Percentiles rank a stretch among this genome's conserved stretches.
Conservation (phyloP, 2,797 vertebrate genomes). For the Periophthalmus magnuspinnatus region DNA sequence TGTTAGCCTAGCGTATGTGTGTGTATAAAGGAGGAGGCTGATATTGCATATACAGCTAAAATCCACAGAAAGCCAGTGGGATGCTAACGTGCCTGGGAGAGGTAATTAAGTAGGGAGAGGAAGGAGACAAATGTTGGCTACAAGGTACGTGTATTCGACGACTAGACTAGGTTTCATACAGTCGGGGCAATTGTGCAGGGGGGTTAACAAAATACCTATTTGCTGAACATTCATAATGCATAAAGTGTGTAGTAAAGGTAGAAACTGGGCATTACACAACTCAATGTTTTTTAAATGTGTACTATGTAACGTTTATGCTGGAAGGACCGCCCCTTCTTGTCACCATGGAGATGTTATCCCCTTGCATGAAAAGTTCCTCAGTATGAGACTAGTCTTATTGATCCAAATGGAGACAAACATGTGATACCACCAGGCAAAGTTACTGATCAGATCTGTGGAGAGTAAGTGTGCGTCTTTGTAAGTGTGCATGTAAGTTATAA, state of each 20-base stretch:
- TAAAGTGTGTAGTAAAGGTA: not conserved
- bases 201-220: not conserved
- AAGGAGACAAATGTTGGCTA: conserved; percentile 13
- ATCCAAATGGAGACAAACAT: no score
- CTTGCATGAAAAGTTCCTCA: no score
- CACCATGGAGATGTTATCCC: no score
- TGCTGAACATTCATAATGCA: not conserved
- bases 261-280: no score
- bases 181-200: not conserved
- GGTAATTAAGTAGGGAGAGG: not conserved
- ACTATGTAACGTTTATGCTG: no score
- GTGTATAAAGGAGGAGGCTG: conserved; percentile 41
- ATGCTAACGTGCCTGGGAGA: conserved; percentile 44
- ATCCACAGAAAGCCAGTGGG: conserved; percentile 30
- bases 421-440: no score
- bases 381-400: no score
- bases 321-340: no score
- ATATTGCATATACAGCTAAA: conserved; percentile 40
- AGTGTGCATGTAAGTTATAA: no score
- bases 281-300: no score
- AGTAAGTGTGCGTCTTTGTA: no score
- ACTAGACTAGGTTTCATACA: not conserved
- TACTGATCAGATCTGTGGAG: no score
- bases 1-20: conserved; percentile 22
- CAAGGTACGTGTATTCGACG: not conserved